Percentiles rank a stretch among this genome's conserved stretches.
phyloP scores from a whole-genome alignment of 2,888 invertebrate species.

The Thymelicus lineola region DNA sequence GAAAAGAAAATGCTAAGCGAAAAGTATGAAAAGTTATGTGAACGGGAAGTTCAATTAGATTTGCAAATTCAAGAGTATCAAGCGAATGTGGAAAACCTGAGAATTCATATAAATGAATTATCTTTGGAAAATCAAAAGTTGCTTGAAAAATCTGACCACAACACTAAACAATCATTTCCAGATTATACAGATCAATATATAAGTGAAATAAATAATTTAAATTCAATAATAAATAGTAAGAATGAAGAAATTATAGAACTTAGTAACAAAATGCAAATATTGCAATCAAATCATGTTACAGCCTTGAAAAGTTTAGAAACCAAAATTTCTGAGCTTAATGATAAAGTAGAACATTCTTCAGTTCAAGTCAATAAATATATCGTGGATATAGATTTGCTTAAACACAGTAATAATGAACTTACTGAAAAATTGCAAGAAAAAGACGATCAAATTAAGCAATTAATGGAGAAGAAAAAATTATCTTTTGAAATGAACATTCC shows the following conservation, averaged over 20 bases:
- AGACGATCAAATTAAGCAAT: slow-evolving; percentile 68
- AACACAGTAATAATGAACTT: slow-evolving; percentile 58
- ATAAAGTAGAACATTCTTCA: slow-evolving; percentile 53
- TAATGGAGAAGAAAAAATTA: slow-evolving; percentile 68
- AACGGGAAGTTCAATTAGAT: slow-evolving; percentile 74
- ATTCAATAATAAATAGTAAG: slow-evolving; percentile 77
- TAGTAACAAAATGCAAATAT: slow-evolving; percentile 56
- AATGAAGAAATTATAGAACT: slow-evolving; percentile 75
- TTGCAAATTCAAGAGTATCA: slow-evolving; percentile 67
- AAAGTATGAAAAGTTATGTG: slow-evolving; percentile 77
- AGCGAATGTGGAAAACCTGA: slow-evolving; percentile 63
- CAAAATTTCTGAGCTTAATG: slow-evolving; percentile 66
- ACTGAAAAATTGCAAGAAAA: slow-evolving; percentile 58
- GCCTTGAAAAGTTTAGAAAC: slow-evolving; percentile 57
- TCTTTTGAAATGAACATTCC: slow-evolving; percentile 80
- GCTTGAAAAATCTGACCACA: slow-evolving; percentile 53
- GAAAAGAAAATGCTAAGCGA: slow-evolving; percentile 78
- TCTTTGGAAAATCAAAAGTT: slow-evolving; percentile 65
- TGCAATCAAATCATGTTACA: slow-evolving; percentile 57
- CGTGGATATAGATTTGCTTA: slow-evolving; percentile 54
- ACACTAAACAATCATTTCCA: slow-evolving; percentile 51
- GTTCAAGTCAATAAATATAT: slow-evolving; percentile 52
- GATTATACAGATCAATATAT: slow-evolving; percentile 81
- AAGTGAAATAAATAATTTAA: slow-evolving; percentile 85
- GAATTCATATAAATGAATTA: slow-evolving; percentile 65